phyloP scores from a whole-genome alignment of 2,113 vertebrate species.

The Phalacrocorax pelagicus region DNA sequence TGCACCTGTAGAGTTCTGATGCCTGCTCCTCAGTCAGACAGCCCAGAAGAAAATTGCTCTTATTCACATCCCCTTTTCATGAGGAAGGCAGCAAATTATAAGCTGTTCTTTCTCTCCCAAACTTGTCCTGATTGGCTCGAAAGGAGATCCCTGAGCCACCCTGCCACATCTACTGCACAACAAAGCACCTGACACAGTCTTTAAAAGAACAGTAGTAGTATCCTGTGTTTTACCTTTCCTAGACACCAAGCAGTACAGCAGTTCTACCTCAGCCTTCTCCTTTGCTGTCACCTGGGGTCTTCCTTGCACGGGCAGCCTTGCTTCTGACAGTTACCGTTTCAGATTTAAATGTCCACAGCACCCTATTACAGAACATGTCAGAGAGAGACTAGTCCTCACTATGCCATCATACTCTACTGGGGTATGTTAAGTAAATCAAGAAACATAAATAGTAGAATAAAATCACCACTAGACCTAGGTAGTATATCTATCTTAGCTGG shows the following conservation, averaged over 20 bases:
- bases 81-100: neutral
- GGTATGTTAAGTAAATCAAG: neutral
- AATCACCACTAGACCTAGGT: neutral
- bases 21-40: neutral
- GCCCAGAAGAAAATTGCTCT: neutral
- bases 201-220: accelerated
- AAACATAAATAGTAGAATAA: neutral
- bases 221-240: neutral
- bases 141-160: neutral
- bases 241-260: neutral
- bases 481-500: neutral
- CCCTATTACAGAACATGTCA: neutral
- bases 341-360: neutral
- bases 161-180: neutral
- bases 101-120: neutral
- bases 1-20: neutral
- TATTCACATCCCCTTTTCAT: neutral
- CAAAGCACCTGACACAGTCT: neutral
- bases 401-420: neutral
- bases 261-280: neutral
- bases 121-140: neutral
- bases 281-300: neutral
- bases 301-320: neutral
- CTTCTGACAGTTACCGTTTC: neutral
- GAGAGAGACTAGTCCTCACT: neutral